Evolutionary conservation across 92 coral and sea anemone genomes (phyloP).

Genomic region (Palythoa caribaeorum): DNA sequence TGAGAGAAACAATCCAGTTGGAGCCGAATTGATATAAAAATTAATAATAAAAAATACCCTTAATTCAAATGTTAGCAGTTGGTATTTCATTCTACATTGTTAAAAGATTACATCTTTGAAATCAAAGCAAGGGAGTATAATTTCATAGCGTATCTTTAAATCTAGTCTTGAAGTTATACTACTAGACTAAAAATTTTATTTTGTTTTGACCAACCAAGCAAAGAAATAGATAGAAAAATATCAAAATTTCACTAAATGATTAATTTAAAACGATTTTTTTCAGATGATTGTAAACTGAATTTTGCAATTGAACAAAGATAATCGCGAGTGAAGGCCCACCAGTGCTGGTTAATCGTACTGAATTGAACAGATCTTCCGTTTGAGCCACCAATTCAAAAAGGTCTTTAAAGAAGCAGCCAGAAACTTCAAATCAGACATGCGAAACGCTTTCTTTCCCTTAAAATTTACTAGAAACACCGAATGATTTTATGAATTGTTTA

Average conservation of each 20-base stretch:
- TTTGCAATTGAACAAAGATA: no score
- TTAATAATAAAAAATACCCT: background rate
- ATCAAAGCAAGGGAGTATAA: background rate
- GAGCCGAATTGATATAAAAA: background rate
- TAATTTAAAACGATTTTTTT: no score
- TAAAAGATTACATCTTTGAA: conserved; percentile 10
- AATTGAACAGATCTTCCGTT: background rate
- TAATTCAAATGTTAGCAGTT: conserved; percentile 18
- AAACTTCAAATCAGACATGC: background rate
- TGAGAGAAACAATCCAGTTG: conserved; percentile 7
- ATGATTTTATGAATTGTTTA: background rate
- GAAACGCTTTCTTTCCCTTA: background rate
- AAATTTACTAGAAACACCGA: background rate
- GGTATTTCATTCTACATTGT: background rate
- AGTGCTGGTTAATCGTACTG: background rate
- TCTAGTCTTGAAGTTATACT: no score
- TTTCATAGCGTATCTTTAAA: no score
- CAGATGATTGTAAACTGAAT: no score
- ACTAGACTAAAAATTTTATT: background rate
- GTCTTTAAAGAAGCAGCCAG: background rate
- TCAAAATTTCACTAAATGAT: background rate
- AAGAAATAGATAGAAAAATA: background rate
- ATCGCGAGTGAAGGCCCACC: no score
- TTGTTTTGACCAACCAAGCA: background rate
- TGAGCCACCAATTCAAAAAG: no score